Evolutionary conservation across 2,113 vertebrate species (phyloP), one percentile per base, ranked within the genome.

Genomic region (Lamprotornis superbus): DNA sequence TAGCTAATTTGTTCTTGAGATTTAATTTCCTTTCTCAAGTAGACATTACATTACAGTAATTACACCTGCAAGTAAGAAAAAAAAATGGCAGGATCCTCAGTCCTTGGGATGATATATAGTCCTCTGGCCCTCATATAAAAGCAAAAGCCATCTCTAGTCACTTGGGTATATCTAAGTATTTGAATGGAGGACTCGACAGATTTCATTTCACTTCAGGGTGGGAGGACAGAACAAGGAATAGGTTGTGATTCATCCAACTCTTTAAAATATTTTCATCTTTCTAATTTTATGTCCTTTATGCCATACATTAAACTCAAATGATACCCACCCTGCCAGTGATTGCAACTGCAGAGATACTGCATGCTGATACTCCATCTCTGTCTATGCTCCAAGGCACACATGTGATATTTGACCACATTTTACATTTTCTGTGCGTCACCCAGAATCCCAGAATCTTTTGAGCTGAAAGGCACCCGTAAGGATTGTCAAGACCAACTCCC

Each of bases 1-100:
- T 64, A 78, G 56, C 60, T 83, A 52, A 95, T 93, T 91, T 87
- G 40, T 90, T 94, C 75, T 75, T 70, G 55, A 73, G 46, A 57
- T 79, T 83, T 83, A 86, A 73, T 71, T 94, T 92, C 69, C 73
- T 88, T 83, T 74, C 83, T 76, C 37, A 59, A 83, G n/a, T 14
- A 95, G 44, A 61, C 42, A 46, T 20, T 69, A 60, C 67, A 50
- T 79, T 91, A 84, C 50, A 64, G 69, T 92, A 95, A 93, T 86
- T 85, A 85, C 31, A 78, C 40, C 70, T 88, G 44, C 53, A 85
- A 83, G 61, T 33, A 55, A 82, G 28, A n/a, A 70, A 83, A 83
- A 80, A 86, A 46, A 42, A 77, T 3, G 17, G 13, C 61, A 75
- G 33, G 17, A 55, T 89, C 20, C 42, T 83, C 25, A 80, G 10